A percentile compares a stretch with the other conserved stretches of the same genome.
phyloP scores from a whole-genome alignment of 2,888 invertebrate species.

The Cryptosula pallasiana region DNA sequence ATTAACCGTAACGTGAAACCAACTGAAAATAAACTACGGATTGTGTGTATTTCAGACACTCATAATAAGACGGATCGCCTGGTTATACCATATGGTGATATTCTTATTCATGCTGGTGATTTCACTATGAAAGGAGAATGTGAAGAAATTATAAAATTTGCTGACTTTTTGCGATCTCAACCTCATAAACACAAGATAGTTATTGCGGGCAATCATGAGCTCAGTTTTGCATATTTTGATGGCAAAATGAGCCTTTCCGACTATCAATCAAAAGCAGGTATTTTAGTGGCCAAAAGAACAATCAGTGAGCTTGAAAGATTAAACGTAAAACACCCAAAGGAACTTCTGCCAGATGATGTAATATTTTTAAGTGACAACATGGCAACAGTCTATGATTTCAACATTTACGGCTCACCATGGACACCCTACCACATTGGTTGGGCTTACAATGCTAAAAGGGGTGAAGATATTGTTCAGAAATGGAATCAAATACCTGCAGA shows the following conservation, averaged over 20 bases:
- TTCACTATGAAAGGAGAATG: conserved; percentile 72
- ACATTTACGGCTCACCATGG: conserved; percentile 79
- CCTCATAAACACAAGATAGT: conserved; percentile 75
- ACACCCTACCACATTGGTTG: conserved; percentile 43
- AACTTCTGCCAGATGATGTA: conserved; percentile 71
- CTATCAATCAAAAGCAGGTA: not conserved
- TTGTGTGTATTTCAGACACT: conserved; percentile 82
- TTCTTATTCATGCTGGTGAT: conserved; percentile 79
- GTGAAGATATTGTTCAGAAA: no score
- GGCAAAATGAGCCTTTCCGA: not conserved
- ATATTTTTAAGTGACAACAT: conserved; percentile 70
- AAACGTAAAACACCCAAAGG: conserved; percentile 31
- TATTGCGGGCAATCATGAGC: conserved; percentile 80
- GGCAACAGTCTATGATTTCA: conserved; percentile 66
- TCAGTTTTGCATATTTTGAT: conserved; percentile 65
- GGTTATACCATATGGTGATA: conserved; percentile 71
- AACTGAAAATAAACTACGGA: no score
- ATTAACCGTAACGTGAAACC: no score
- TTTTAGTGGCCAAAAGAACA: not conserved
- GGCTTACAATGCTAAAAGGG: no score
- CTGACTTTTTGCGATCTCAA: conserved; percentile 67
- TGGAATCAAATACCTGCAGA: no score
- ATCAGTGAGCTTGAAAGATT: not conserved
- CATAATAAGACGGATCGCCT: conserved; percentile 68
- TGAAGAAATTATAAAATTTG: conserved; percentile 70